Percentiles rank a stretch among this genome's conserved stretches.
These are phyloP conservation scores for Nemoura dubitans DNA, from an alignment of 2,888 invertebrate species.

Conservation along the genomic window DNA sequence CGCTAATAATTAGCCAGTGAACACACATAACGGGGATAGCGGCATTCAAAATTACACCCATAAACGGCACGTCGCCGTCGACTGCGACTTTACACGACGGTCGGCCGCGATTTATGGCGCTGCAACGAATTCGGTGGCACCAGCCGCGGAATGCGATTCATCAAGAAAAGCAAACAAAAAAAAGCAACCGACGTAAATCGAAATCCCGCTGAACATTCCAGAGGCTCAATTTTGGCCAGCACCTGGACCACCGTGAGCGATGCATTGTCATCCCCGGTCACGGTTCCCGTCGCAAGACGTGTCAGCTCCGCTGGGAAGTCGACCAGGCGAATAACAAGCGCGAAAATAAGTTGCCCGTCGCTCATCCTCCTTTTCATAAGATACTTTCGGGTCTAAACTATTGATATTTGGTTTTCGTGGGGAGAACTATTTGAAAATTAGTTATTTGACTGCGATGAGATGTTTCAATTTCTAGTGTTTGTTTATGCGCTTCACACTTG, in stretches of 20 bases:
- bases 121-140: not conserved
- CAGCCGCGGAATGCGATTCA: not conserved
- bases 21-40: not conserved
- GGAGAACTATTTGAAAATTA: not conserved
- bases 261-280: not conserved
- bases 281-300: not conserved
- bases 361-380: not conserved
- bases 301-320: not conserved
- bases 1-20: not conserved
- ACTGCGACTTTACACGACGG: not conserved
- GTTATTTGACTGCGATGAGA: not conserved
- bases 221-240: not conserved
- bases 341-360: not conserved
- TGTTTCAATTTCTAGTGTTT: constrained; percentile 12
- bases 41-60: not conserved
- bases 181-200: not conserved
- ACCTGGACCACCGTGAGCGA: not conserved
- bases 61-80: not conserved
- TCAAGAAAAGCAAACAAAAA: not conserved
- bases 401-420: not conserved
- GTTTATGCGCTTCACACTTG: not conserved
- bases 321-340: not conserved
- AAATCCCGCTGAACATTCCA: not conserved
- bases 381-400: not conserved
- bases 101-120: not conserved